phyloP scores from a whole-genome alignment of 2,888 invertebrate species.

The Phragmatobia fuliginosa region DNA sequence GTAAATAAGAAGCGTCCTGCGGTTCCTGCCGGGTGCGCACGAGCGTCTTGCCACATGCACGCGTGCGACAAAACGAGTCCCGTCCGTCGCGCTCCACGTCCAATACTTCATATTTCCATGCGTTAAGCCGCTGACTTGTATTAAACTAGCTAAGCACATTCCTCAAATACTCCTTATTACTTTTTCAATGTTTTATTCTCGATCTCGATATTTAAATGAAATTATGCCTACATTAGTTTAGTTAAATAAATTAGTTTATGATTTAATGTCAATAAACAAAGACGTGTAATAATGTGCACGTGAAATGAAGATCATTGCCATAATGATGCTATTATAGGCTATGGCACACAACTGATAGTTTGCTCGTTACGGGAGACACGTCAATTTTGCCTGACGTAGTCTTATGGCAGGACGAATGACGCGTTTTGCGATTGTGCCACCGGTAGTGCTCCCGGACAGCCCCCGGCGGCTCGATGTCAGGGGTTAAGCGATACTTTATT shows the following conservation, averaged over 20 bases:
- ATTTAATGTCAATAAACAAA: slow-evolving; percentile 11
- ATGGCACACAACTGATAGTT: slow-evolving; percentile 15
- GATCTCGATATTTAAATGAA: too few relatives aligned
- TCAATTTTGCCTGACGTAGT: slow-evolving; percentile 43
- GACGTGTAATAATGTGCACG: neutral
- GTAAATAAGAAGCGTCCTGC: slow-evolving; percentile 84
- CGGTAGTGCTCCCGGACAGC: slow-evolving; percentile 49
- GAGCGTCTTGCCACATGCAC: slow-evolving; percentile 30
- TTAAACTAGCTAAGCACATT: slow-evolving; percentile 53
- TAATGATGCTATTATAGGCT: neutral
- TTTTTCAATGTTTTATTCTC: slow-evolving; percentile 43
- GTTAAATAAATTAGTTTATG: slow-evolving; percentile 22
- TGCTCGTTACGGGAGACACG: slow-evolving; percentile 18
- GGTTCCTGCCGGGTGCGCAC: slow-evolving; percentile 76
- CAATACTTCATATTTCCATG: slow-evolving; percentile 67
- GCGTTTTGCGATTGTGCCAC: slow-evolving; percentile 25
- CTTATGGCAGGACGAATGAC: slow-evolving; percentile 34
- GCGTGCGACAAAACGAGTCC: slow-evolving; percentile 31
- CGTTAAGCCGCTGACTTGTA: slow-evolving; percentile 59
- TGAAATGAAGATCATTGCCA: neutral
- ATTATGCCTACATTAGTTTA: too few relatives aligned
- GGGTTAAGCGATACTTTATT: slow-evolving; percentile 87
- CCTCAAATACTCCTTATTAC: slow-evolving; percentile 42
- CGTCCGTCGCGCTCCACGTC: slow-evolving; percentile 44
- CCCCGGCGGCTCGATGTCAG: slow-evolving; percentile 69